These are phyloP conservation scores for Esperia sulphurella DNA, from an alignment of 2,888 invertebrate species.

Conservation along the genomic window DNA sequence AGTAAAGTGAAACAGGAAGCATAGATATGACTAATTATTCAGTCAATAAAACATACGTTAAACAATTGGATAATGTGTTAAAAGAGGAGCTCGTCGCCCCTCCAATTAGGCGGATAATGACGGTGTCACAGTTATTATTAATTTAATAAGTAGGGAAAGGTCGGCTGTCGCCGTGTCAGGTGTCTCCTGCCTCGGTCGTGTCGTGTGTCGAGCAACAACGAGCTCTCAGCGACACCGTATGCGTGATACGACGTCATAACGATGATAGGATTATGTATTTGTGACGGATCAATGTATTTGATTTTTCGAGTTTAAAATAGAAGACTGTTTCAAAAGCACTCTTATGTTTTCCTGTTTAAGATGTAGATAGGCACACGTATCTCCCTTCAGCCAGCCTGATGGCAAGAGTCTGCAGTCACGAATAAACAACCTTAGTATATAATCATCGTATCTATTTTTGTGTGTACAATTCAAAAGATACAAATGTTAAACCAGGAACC, in stretches of 20 bases:
- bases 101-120: conserved; percentile 75
- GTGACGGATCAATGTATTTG: too few species aligned
- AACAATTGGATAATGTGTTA: conserved; percentile 70
- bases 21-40: conserved; percentile 61
- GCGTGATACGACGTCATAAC: not conserved
- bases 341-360: too few species aligned
- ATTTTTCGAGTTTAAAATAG: too few species aligned
- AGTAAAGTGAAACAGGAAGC: not conserved
- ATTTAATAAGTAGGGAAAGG: conserved; percentile 74
- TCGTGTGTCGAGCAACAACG: conserved; percentile 5
- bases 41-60: conserved; percentile 70
- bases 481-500: too few species aligned
- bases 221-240: not conserved
- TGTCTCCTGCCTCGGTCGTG: conserved; percentile 24
- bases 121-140: conserved; percentile 76
- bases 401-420: too few species aligned
- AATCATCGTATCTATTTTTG: too few species aligned
- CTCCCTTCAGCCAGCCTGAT: too few species aligned
- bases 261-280: not conserved
- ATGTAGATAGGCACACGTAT: too few species aligned
- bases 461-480: too few species aligned
- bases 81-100: conserved; percentile 70
- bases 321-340: too few species aligned
- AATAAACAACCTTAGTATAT: too few species aligned
- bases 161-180: conserved; percentile 50